phyloP scores from a whole-genome alignment of 2,888 invertebrate species.

The Cataglyphis rosenhaueri region DNA sequence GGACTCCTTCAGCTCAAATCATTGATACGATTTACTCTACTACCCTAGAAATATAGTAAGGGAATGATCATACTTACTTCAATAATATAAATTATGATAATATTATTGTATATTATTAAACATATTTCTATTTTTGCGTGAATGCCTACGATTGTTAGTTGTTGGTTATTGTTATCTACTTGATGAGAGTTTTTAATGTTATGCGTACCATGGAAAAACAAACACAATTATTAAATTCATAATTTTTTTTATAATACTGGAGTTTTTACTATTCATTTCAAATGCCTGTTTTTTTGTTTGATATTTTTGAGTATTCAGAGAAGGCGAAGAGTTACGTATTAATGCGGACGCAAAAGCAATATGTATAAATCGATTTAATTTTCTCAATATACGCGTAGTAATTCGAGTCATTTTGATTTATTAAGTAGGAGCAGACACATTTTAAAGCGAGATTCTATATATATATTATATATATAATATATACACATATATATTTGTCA shows the following conservation, averaged over 20 bases:
- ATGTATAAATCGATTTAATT: slow-evolving; percentile 45
- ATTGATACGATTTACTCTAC: slow-evolving; percentile 67
- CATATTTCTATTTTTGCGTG: slow-evolving; percentile 84
- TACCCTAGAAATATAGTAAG: slow-evolving; percentile 72
- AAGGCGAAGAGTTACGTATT: slow-evolving; percentile 43
- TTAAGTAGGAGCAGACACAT: slow-evolving; percentile 31
- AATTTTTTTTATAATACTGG: slow-evolving; percentile 71
- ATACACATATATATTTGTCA: neutral
- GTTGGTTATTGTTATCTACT: slow-evolving; percentile 85
- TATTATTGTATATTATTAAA: slow-evolving; percentile 78
- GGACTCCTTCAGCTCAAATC: slow-evolving; percentile 71
- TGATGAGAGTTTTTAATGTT: slow-evolving; percentile 84
- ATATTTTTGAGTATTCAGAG: slow-evolving; percentile 52
- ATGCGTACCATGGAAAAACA: slow-evolving; percentile 78
- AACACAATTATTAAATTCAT: slow-evolving; percentile 74
- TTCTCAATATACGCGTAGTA: slow-evolving; percentile 20
- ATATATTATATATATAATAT: neutral
- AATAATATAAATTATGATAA: slow-evolving; percentile 79
- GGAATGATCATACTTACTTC: slow-evolving; percentile 79
- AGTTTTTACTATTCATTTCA: slow-evolving; percentile 71
- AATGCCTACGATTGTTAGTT: slow-evolving; percentile 84
- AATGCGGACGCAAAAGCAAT: slow-evolving; percentile 55
- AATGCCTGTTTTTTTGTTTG: slow-evolving; percentile 58
- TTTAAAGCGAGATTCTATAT: slow-evolving; percentile 36
- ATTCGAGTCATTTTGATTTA: slow-evolving; percentile 57